Evolutionary conservation across 2,888 invertebrate genomes (phyloP), one percentile per base, ranked within the genome.

Genomic region (Mycalesis mineus): DNA sequence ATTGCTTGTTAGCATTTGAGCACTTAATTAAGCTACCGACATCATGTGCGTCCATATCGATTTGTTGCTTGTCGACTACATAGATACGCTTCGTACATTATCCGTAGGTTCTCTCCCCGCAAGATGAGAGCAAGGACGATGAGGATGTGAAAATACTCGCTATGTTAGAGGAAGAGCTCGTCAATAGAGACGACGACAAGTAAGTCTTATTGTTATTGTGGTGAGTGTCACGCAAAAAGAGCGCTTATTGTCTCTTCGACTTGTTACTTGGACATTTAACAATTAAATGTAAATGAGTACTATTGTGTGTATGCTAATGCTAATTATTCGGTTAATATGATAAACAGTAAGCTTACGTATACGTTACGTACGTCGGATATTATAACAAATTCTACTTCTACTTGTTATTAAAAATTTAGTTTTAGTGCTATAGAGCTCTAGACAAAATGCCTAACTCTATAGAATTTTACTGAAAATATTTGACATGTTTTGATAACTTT

Each of bases 141-240:
- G 94, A 65, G 92, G 95, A 80, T 92, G 93, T 76, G 95, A 96
- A 84, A 93, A 95, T 86, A 92, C 93, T 78, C 89, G 94, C 75
- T 61, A 89, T 89, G 89, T 91, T 97, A 70, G 91, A 94, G 71
- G 94, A 96, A 78, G 97, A 97, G 79, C 91, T 97, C 57, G 94
- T 96, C 66, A 95, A 94, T 77, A 91, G 96, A 73, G 96, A 97
- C 82, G 95, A 95, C 51, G 93, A 95, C 82, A 94, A 93, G 95
- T 95, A 90, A 91, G 85, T 85, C 4, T 62, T 51, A 49, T 17
- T 60, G 39, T 33, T 11, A 36, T 11, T 11, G 4, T 11, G 11
- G 36, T 36, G 11, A 4, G 36, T 36, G 36, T 36, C 4, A 36
- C 11, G 11, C 9, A 36, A 36, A 36, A 36, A 36, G 36, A 36